These are phyloP conservation scores for Lasioglossum leucozonium DNA, from an alignment of 2,888 invertebrate species.

Conservation along the genomic window DNA sequence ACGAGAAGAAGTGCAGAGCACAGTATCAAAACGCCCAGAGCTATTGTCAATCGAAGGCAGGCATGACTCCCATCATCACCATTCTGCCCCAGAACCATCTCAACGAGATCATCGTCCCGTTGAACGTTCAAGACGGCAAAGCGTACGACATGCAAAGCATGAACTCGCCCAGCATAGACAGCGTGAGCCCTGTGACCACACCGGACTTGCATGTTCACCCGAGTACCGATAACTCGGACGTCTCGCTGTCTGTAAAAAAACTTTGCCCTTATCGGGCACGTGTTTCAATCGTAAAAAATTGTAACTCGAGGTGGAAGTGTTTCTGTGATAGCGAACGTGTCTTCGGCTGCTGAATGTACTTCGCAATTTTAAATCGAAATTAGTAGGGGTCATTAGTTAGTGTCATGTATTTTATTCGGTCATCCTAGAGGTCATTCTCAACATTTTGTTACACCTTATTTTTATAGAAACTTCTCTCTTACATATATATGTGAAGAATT, in stretches of 20 bases:
- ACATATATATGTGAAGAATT: no score
- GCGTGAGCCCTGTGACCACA: conserved; percentile 44
- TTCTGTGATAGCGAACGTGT: conserved; percentile 71
- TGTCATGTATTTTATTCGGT: background rate
- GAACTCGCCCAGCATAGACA: conserved; percentile 37
- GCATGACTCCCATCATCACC: conserved; percentile 65
- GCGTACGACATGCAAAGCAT: conserved; percentile 65
- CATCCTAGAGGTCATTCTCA: no score
- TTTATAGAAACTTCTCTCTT: background rate
- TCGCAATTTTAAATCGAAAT: conserved; percentile 8
- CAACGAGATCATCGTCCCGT: conserved; percentile 50
- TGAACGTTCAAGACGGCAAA: conserved; percentile 63
- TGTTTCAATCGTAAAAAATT: conserved; percentile 72
- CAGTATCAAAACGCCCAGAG: conserved; percentile 68
- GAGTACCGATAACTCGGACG: conserved; percentile 65
- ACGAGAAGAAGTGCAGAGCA: conserved; percentile 79
- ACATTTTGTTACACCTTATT: background rate
- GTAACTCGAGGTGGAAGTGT: conserved; percentile 17
- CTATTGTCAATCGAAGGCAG: conserved; percentile 50
- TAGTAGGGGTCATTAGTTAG: background rate
- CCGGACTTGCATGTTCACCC: conserved; percentile 65
- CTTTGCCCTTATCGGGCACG: conserved; percentile 75
- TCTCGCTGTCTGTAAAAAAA: conserved; percentile 68
- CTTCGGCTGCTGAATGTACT: conserved; percentile 11
- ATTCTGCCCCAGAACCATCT: conserved; percentile 65